Percentiles rank a stretch among this genome's conserved stretches.
These are phyloP conservation scores for Globia sparganii DNA, from an alignment of 2,888 invertebrate genomes.

Conservation along the genomic window DNA sequence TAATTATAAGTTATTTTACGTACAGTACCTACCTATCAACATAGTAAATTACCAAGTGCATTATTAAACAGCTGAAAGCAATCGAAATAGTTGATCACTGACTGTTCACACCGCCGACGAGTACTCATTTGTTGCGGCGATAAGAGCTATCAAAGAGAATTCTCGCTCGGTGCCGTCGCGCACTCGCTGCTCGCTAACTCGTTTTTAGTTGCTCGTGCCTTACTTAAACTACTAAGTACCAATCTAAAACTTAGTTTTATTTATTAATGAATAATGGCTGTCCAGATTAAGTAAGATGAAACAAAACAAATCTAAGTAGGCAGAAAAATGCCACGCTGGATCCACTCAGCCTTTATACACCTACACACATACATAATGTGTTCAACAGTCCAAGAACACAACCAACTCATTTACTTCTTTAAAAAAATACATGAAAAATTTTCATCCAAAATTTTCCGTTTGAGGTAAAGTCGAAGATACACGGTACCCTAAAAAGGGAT, in stretches of 20 bases:
- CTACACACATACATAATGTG: slow-evolving; percentile 22
- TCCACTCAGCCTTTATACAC: slow-evolving; percentile 4
- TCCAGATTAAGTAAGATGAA: background rate
- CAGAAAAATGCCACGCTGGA: slow-evolving; percentile 14
- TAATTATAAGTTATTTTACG: background rate
- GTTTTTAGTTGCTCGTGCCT: background rate
- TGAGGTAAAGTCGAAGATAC: slow-evolving; percentile 54
- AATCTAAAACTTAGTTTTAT: background rate
- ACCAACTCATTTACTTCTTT: slow-evolving; percentile 22
- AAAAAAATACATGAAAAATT: slow-evolving; percentile 35
- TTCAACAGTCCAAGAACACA: slow-evolving; percentile 25
- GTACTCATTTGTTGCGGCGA: background rate
- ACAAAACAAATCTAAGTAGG: slow-evolving; percentile 13
- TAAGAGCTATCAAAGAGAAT: background rate
- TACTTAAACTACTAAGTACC: background rate
- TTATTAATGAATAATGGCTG: background rate
- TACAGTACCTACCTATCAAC: background rate
- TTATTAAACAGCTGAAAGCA: background rate
- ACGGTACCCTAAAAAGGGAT: slow-evolving; percentile 74
- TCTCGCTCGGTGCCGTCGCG: background rate
- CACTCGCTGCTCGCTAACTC: background rate
- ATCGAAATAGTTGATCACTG: background rate
- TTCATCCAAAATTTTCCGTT: slow-evolving; percentile 30
- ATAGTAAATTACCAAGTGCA: background rate
- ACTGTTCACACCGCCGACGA: background rate